These are phyloP conservation scores for Tetramorium parvispinum DNA, from an alignment of 1,140 invertebrate species.

Conservation along the genomic window DNA sequence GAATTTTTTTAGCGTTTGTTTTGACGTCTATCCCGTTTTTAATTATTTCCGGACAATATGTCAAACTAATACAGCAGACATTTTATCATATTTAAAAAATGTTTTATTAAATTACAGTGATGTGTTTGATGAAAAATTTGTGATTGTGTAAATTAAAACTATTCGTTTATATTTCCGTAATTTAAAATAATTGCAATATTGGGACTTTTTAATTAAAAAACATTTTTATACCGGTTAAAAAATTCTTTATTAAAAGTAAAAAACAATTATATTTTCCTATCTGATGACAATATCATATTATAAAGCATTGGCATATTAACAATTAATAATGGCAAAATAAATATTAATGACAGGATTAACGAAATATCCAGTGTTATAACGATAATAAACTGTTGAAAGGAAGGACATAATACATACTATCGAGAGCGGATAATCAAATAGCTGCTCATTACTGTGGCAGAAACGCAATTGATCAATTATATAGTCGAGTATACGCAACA, in stretches of 20 bases:
- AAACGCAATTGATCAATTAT: constrained; percentile 74
- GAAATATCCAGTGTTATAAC: constrained; percentile 32
- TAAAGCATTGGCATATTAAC: constrained; percentile 2
- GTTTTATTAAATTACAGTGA: constrained; percentile 21
- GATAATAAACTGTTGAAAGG: constrained; percentile 50
- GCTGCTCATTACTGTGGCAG: constrained; percentile 69
- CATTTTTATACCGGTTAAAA: background rate
- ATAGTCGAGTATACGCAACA: constrained; percentile 66
- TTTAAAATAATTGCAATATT: constrained; percentile 8
- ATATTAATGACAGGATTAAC: constrained; percentile 44
- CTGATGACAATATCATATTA: background rate
- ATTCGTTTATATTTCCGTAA: background rate
- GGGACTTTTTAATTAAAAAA: constrained; percentile 20
- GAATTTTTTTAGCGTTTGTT: constrained; percentile 14
- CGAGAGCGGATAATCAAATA: constrained; percentile 68
- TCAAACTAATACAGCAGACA: constrained; percentile 1
- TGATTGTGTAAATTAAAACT: constrained; percentile 14
- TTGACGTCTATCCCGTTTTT: constrained; percentile 30
- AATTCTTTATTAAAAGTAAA: background rate
- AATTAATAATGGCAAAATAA: constrained; percentile 44
- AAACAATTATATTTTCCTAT: constrained; percentile 3
- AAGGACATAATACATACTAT: constrained; percentile 39
- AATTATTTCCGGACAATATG: constrained; percentile 15
- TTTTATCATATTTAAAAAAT: constrained; percentile 16
- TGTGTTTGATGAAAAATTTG: background rate